These are phyloP conservation scores for Synanthedon myopaeformis DNA, from an alignment of 2,888 invertebrate species.

Conservation along the genomic window DNA sequence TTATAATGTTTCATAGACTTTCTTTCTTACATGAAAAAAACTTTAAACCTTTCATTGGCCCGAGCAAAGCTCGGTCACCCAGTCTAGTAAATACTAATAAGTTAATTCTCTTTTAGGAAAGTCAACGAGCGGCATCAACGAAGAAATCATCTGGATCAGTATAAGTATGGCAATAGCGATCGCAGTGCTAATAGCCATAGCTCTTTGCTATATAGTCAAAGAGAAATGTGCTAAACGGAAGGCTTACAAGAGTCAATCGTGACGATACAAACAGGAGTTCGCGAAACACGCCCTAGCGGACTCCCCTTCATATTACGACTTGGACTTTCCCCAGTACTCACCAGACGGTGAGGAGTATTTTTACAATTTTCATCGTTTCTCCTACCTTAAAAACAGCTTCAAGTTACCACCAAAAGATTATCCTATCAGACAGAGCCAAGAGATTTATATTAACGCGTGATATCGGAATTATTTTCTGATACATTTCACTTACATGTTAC, in stretches of 20 bases:
- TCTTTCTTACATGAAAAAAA: no score
- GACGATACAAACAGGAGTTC: slow-evolving; percentile 69
- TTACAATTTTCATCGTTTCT: slow-evolving; percentile 61
- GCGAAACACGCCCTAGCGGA: slow-evolving; percentile 55
- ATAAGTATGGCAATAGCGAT: slow-evolving; percentile 89
- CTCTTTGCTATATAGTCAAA: slow-evolving; percentile 83
- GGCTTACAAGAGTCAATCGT: slow-evolving; percentile 79
- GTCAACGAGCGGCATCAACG: slow-evolving; percentile 86
- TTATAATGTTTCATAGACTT: no score
- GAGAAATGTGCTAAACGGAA: slow-evolving; percentile 84
- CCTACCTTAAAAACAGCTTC: slow-evolving; percentile 51
- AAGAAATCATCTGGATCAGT: slow-evolving; percentile 90
- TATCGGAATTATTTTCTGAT: slow-evolving; percentile 2
- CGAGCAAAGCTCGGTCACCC: no score
- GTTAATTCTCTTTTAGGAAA: slow-evolving; percentile 74
- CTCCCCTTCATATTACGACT: slow-evolving; percentile 47
- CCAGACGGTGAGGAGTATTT: slow-evolving; percentile 62
- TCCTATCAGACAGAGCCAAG: slow-evolving; percentile 40
- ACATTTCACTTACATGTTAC: no score
- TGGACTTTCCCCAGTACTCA: slow-evolving; percentile 56
- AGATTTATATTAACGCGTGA: slow-evolving; percentile 59
- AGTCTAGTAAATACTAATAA: no score
- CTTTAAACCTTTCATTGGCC: no score
- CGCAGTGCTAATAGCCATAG: slow-evolving; percentile 83
- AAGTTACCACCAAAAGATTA: slow-evolving; percentile 59